These are phyloP conservation scores for Hypomecis punctinalis DNA, from an alignment of 2,888 invertebrate genomes.

Conservation along the genomic window DNA sequence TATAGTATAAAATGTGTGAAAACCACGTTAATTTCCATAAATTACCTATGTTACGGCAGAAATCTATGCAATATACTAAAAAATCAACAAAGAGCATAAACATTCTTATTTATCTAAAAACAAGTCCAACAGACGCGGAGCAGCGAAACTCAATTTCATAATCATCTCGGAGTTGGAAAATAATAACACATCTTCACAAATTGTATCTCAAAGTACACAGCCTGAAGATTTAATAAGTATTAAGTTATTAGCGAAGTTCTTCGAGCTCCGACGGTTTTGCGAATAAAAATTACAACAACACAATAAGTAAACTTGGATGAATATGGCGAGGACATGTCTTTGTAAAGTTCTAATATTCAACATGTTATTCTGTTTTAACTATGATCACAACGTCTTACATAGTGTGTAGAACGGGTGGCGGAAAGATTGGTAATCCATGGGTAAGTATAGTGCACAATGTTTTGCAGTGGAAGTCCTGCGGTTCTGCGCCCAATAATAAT, in stretches of 20 bases:
- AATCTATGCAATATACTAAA: no score
- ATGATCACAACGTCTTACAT: no score
- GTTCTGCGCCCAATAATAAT: no score
- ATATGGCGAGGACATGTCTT: background rate
- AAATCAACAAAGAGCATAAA: background rate
- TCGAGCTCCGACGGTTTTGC: constrained; percentile 12
- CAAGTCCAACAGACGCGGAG: constrained; percentile 1
- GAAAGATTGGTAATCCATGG: no score
- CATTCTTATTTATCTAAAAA: constrained; percentile 6
- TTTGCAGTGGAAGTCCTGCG: no score
- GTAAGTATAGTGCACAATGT: no score
- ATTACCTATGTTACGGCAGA: no score
- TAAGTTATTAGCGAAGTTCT: constrained; percentile 38
- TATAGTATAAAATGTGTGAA: no score
- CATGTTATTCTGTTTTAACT: no score
- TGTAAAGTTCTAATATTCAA: no score
- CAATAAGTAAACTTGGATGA: constrained; percentile 10
- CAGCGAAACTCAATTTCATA: constrained; percentile 27
- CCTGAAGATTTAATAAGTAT: constrained; percentile 40
- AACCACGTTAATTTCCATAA: no score
- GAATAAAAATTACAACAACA: constrained; percentile 30
- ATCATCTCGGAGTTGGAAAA: constrained; percentile 27
- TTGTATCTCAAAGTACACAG: constrained; percentile 26
- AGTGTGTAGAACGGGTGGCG: no score
- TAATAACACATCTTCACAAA: constrained; percentile 35